Percentiles rank a stretch among this genome's conserved stretches.
Conservation (phyloP, 2,113 vertebrate species). For the Hypomesus transpacificus region DNA sequence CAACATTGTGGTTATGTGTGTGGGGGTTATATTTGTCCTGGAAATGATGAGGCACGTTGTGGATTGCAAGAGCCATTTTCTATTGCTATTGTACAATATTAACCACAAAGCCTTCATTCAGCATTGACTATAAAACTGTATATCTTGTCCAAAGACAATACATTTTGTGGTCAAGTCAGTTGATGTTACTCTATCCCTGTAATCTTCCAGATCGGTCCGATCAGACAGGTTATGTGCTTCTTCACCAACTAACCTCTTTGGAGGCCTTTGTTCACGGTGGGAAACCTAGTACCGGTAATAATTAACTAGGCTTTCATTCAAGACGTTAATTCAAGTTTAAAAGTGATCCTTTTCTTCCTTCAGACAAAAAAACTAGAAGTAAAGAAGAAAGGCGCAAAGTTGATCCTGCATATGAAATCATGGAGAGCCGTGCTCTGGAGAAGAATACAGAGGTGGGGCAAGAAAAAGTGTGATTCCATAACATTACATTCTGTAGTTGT, state of each 20-base stretch:
- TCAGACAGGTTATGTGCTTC: slow-evolving; percentile 8
- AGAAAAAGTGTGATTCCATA: neutral
- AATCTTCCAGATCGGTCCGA: neutral
- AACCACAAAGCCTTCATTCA: neutral
- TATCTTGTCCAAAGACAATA: slow-evolving; percentile 7
- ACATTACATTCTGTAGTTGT: neutral
- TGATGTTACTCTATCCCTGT: slow-evolving; percentile 3
- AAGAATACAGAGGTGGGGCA: slow-evolving; percentile 64
- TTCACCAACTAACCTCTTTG: neutral
- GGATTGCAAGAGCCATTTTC: neutral
- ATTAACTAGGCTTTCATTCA: no score
- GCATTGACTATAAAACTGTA: neutral
- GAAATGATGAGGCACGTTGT: neutral
- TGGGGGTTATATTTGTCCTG: neutral
- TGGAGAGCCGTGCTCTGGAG: slow-evolving; percentile 61
- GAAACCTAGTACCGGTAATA: no score
- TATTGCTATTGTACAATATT: neutral
- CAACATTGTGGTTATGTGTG: neutral
- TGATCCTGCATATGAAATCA: slow-evolving; percentile 66
- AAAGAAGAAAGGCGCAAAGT: slow-evolving; percentile 58
- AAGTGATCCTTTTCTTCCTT: neutral
- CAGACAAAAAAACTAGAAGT: slow-evolving; percentile 62
- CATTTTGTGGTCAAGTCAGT: slow-evolving; percentile 3
- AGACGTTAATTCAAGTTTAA: no score
- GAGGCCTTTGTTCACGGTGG: slow-evolving; percentile 2